These are phyloP conservation scores for Diabrotica balteata DNA, from an alignment of 2,888 invertebrate genomes.

Conservation along the genomic window DNA sequence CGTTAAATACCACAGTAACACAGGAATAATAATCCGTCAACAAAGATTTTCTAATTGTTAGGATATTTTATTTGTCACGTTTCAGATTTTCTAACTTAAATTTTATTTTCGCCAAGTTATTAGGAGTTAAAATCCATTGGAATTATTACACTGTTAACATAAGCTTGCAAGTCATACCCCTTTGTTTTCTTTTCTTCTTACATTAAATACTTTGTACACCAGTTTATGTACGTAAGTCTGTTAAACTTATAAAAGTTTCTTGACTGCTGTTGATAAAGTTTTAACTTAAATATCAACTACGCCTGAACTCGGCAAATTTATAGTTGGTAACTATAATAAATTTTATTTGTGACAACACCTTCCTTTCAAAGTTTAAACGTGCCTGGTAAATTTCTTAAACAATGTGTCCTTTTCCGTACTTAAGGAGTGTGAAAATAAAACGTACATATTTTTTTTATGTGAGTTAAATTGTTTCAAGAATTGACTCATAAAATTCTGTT, in stretches of 20 bases:
- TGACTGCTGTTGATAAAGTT: background rate
- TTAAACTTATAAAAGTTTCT: conserved; percentile 8
- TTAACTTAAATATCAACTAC: background rate
- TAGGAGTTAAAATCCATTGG: too few relatives aligned
- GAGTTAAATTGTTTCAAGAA: too few relatives aligned
- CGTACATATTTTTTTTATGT: background rate
- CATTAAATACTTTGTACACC: background rate
- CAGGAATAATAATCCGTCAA: too few relatives aligned
- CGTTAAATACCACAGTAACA: too few relatives aligned
- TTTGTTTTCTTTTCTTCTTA: too few relatives aligned
- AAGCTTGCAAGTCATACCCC: too few relatives aligned
- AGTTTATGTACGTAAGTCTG: conserved; percentile 4
- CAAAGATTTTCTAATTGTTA: too few relatives aligned
- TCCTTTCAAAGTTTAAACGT: background rate
- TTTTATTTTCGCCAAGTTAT: too few relatives aligned
- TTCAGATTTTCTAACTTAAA: too few relatives aligned
- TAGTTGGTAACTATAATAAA: conserved; percentile 9
- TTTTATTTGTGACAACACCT: background rate
- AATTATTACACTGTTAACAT: too few relatives aligned
- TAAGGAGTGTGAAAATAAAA: background rate
- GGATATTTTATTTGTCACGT: too few relatives aligned
- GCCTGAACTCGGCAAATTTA: background rate
- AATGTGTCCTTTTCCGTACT: background rate
- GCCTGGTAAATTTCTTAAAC: background rate
- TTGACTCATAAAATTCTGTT: too few relatives aligned